These are phyloP conservation scores for Cylloceria caligata DNA, from an alignment of 2,888 invertebrate genomes.

Conservation along the genomic window DNA sequence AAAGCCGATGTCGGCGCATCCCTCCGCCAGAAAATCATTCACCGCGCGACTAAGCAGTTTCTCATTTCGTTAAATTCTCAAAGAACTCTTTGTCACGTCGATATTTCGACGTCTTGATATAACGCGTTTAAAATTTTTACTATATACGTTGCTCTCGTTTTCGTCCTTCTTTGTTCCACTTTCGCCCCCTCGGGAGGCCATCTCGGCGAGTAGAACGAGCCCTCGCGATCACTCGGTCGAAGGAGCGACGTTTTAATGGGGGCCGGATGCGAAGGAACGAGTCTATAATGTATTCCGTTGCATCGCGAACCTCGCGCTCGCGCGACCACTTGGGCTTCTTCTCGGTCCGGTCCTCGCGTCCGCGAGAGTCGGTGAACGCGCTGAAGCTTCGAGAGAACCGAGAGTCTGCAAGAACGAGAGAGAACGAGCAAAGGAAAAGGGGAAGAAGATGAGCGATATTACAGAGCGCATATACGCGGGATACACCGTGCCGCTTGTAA, in stretches of 20 bases:
- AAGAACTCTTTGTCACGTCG: too few species aligned
- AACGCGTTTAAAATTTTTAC: conserved; percentile 13
- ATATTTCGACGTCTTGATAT: too few species aligned
- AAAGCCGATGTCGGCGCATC: background rate
- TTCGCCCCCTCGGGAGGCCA: conserved; percentile 50
- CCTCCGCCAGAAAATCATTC: conserved; percentile 31
- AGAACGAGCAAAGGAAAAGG: conserved; percentile 28
- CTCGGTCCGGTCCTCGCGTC: conserved; percentile 36
- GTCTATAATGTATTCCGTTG: conserved; percentile 81
- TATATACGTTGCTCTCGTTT: conserved; percentile 18
- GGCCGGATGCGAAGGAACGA: conserved; percentile 77
- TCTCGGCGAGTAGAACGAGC: conserved; percentile 39
- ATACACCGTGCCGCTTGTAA: conserved; percentile 29
- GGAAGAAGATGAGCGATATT: conserved; percentile 46
- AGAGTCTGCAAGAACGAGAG: conserved; percentile 20
- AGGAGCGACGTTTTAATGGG: conserved; percentile 76
- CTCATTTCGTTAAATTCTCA: background rate
- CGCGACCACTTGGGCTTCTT: conserved; percentile 34
- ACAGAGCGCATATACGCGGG: conserved; percentile 2
- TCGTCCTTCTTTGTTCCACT: conserved; percentile 36
- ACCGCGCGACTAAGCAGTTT: conserved; percentile 23
- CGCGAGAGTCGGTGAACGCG: conserved; percentile 31
- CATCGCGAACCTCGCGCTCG: conserved; percentile 66
- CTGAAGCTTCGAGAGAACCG: background rate
- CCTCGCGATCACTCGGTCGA: conserved; percentile 43